A percentile compares a stretch with the other conserved stretches of the same genome.
Evolutionary conservation across 2,797 vertebrate species (phyloP).

Genomic region (Spinus olivaceus): DNA sequence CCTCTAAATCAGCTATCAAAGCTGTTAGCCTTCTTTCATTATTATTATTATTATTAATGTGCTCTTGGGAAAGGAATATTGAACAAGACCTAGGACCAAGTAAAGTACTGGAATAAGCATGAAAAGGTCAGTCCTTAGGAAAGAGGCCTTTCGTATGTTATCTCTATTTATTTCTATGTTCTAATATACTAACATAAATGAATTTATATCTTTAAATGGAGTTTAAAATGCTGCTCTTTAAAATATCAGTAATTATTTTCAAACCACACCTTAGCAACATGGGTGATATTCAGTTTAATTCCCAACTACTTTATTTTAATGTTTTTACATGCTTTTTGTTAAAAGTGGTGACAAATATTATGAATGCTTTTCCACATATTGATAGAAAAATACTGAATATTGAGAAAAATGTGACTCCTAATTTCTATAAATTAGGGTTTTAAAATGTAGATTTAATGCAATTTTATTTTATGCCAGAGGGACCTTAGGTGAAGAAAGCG

Average conservation of each 20-base stretch:
- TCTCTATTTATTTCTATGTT: conserved; percentile 61
- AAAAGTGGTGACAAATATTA: conserved; percentile 17
- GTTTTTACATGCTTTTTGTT: conserved; percentile 19
- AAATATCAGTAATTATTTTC: conserved; percentile 41
- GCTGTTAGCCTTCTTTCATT: conserved; percentile 47
- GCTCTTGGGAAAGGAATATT: conserved; percentile 71
- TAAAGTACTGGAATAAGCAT: conserved; percentile 73
- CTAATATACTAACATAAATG: conserved; percentile 46
- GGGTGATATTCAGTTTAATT: conserved; percentile 47
- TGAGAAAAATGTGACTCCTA: background rate
- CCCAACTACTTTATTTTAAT: conserved; percentile 50
- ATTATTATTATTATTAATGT: conserved; percentile 64
- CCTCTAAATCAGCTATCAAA: conserved; percentile 66
- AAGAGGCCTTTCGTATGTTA: conserved; percentile 54
- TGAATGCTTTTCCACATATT: background rate
- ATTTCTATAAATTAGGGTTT: background rate
- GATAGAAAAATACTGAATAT: background rate
- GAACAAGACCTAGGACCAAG: conserved; percentile 74
- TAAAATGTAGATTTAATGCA: background rate
- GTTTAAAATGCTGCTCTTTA: conserved; percentile 43
- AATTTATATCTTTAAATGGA: conserved; percentile 53
- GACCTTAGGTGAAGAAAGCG: background rate
- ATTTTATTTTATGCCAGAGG: background rate
- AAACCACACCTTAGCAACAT: background rate
- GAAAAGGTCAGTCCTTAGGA: conserved; percentile 79